phyloP scores from a whole-genome alignment of 2,797 vertebrate species.

The Dicrostonyx torquatus region DNA sequence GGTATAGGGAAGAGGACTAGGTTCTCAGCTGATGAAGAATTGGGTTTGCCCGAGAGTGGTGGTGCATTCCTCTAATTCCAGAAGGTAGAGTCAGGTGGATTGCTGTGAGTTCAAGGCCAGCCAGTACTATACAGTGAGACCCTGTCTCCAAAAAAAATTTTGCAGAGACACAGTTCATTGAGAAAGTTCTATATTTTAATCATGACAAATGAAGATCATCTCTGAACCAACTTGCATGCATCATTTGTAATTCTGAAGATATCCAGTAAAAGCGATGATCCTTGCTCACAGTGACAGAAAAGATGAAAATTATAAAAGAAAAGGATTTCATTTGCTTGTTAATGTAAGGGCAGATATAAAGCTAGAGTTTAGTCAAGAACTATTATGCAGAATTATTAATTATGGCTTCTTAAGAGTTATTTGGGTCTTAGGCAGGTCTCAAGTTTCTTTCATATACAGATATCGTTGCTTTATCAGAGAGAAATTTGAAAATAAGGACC shows the following conservation, averaged over 20 bases:
- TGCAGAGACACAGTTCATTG: conserved; percentile 1
- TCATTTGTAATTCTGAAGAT: conserved; percentile 19
- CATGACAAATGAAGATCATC: neutral
- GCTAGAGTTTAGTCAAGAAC: conserved; percentile 42
- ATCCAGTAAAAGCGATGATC: neutral
- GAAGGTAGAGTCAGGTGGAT: neutral
- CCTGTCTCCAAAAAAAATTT: neutral
- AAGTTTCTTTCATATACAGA: conserved; percentile 13
- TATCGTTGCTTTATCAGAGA: neutral
- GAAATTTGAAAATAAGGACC: conserved; percentile 18
- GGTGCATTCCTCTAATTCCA: neutral
- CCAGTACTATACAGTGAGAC: neutral
- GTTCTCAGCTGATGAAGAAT: neutral
- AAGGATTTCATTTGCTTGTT: neutral
- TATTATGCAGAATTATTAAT: conserved; percentile 26
- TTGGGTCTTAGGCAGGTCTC: neutral
- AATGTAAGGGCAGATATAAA: conserved; percentile 18
- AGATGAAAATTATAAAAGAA: neutral
- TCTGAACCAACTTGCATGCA: conserved; percentile 32
- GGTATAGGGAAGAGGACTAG: neutral
- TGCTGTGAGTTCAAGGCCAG: neutral
- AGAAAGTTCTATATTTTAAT: conserved; percentile 51
- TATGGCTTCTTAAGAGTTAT: conserved; percentile 38
- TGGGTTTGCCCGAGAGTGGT: neutral
- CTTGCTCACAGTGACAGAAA: neutral